A percentile compares a stretch with the other conserved stretches of the same genome.
Evolutionary conservation across 1,140 invertebrate species (phyloP).

Genomic region (Platorchestia sp.): DNA sequence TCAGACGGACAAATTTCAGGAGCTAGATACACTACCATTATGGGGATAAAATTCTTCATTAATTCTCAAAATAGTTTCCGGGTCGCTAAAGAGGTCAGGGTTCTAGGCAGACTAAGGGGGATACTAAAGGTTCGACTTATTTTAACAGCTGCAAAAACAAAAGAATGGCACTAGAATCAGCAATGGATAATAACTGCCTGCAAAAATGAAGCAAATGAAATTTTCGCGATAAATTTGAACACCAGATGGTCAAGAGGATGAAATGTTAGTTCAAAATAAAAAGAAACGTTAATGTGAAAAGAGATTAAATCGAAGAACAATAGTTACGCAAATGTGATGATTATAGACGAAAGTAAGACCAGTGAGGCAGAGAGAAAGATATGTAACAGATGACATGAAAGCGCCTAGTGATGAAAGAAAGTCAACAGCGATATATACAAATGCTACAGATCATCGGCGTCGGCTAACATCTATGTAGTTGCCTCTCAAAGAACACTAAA

Average conservation of each 20-base stretch:
- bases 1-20: constrained; percentile 34
- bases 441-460: constrained; percentile 40
- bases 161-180: constrained; percentile 20
- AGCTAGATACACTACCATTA: constrained; percentile 37
- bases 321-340: background rate
- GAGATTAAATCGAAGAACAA: background rate
- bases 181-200: background rate
- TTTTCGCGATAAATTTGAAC: background rate
- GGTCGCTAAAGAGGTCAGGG: constrained; percentile 46
- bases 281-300: background rate
- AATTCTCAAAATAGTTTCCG: background rate
- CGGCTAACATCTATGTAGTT: constrained; percentile 37
- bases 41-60: background rate
- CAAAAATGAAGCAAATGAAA: background rate
- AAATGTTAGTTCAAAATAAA: background rate
- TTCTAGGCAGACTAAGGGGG: constrained; percentile 38
- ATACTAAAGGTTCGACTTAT: background rate
- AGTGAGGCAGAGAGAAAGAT: constrained; percentile 30
- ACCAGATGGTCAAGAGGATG: background rate
- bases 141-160: constrained; percentile 4
- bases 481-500: constrained; percentile 16
- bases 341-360: background rate
- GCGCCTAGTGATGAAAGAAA: constrained; percentile 51
- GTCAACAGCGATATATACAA: constrained; percentile 54
- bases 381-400: constrained; percentile 50